Percentiles rank a stretch among this genome's conserved stretches.
These are phyloP conservation scores for Aurelia coerulea DNA, from an alignment of 30 jellyfish, hydroid and myxozoan genomes.

Conservation along the genomic window DNA sequence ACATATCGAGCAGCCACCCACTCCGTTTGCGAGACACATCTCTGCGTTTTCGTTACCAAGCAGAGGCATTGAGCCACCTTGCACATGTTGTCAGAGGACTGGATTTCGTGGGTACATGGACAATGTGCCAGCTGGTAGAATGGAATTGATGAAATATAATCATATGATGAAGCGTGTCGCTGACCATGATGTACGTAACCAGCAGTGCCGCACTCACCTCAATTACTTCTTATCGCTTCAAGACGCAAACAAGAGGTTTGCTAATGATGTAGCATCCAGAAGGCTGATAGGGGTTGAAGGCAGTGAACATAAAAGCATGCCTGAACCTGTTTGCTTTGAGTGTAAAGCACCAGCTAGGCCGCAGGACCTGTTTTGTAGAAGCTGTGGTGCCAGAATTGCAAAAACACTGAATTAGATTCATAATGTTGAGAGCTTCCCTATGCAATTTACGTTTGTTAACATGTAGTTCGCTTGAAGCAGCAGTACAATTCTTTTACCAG, in stretches of 20 bases:
- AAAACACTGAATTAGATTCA: slow-evolving; percentile 6
- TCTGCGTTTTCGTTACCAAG: slow-evolving; percentile 63
- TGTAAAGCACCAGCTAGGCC: slow-evolving; percentile 69
- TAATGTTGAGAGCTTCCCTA: no score
- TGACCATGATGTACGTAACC: slow-evolving; percentile 45
- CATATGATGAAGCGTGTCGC: slow-evolving; percentile 45
- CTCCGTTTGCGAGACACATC: slow-evolving; percentile 44
- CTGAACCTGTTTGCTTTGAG: slow-evolving; percentile 45
- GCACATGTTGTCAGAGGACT: slow-evolving; percentile 53
- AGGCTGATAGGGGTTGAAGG: slow-evolving; percentile 12
- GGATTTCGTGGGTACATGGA: slow-evolving; percentile 45
- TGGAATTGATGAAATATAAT: slow-evolving; percentile 42
- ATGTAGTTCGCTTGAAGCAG: no score
- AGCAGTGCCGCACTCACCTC: slow-evolving; percentile 39
- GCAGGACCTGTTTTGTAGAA: slow-evolving; percentile 65
- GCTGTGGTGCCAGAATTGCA: slow-evolving; percentile 72
- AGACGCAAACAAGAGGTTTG: slow-evolving; percentile 27
- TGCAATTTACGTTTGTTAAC: no score
- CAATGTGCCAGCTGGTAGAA: slow-evolving; percentile 31
- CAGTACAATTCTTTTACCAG: no score
- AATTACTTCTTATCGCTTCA: slow-evolving; percentile 61
- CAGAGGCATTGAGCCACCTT: slow-evolving; percentile 51
- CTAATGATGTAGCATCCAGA: slow-evolving; percentile 31
- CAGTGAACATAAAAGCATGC: slow-evolving; percentile 9
- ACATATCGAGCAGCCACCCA: slow-evolving; percentile 10